A percentile compares a stretch with the other conserved stretches of the same genome.
These are phyloP conservation scores for Mixornis gularis DNA, from an alignment of 2,113 vertebrate species.

Conservation along the genomic window DNA sequence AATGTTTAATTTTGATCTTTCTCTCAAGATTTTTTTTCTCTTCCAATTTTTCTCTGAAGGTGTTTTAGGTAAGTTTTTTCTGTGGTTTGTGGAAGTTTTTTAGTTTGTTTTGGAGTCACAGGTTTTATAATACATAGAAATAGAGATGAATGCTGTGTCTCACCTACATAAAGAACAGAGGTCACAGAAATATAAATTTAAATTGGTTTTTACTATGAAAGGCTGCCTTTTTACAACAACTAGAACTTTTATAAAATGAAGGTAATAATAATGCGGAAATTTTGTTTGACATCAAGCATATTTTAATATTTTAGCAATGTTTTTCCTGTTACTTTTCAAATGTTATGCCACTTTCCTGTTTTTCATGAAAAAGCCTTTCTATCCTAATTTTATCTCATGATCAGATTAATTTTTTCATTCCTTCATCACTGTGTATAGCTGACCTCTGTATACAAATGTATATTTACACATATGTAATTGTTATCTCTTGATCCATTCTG, in stretches of 20 bases:
- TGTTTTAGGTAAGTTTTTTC: not conserved
- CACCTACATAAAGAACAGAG: not conserved
- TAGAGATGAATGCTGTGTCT: not conserved
- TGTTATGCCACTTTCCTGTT: not conserved
- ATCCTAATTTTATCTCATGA: not conserved
- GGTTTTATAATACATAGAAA: not conserved
- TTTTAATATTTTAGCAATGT: not conserved
- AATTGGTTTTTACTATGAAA: not conserved
- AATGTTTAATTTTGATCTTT: not conserved
- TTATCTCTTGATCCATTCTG: not conserved
- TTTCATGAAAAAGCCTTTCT: not conserved
- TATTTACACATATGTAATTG: not conserved
- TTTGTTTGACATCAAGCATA: not conserved
- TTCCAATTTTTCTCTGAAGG: not conserved
- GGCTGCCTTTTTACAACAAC: not conserved
- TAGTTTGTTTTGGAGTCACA: not conserved
- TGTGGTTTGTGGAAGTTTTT: not conserved
- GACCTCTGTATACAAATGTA: not conserved
- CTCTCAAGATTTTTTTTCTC: not conserved
- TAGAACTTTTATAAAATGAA: not conserved
- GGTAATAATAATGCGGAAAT: not conserved
- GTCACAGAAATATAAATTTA: not conserved
- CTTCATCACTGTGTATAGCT: not conserved
- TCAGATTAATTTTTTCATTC: not conserved
- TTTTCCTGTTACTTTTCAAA: not conserved